These are phyloP conservation scores for Xanthorhoe spadicearia DNA, from an alignment of 2,888 invertebrate genomes.

Conservation along the genomic window DNA sequence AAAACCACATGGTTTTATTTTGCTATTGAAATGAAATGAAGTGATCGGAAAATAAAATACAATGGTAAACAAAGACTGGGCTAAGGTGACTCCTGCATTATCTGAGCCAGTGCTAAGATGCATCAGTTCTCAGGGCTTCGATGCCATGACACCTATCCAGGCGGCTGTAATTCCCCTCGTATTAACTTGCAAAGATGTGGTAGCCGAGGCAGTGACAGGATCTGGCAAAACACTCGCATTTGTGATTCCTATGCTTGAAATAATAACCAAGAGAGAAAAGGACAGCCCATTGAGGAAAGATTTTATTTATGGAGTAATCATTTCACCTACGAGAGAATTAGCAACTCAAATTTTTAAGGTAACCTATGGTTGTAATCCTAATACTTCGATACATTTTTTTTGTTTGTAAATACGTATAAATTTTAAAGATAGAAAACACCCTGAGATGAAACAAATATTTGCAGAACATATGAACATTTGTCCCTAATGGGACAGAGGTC, in stretches of 20 bases:
- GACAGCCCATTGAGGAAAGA: constrained; percentile 87
- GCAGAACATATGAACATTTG: too few relatives aligned
- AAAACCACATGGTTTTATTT: constrained; percentile 47
- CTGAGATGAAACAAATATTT: too few relatives aligned
- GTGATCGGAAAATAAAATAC: constrained; percentile 10
- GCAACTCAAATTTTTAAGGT: constrained; percentile 94
- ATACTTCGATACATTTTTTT: too few relatives aligned
- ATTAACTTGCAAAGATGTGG: constrained; percentile 96
- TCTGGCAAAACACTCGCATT: constrained; percentile 99
- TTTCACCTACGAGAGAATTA: constrained; percentile 98
- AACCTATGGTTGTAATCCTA: constrained; percentile 33
- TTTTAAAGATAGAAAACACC: too few relatives aligned
- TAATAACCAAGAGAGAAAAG: constrained; percentile 87
- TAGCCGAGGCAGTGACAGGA: constrained; percentile 99
- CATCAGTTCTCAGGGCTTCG: constrained; percentile 81
- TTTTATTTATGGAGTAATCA: constrained; percentile 94
- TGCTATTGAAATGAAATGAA: constrained; percentile 15
- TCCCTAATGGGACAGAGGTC: too few relatives aligned
- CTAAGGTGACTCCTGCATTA: constrained; percentile 70
- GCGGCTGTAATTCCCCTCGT: constrained; percentile 95
- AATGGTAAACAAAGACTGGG: constrained; percentile 79
- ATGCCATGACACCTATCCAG: constrained; percentile 87
- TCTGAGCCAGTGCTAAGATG: constrained; percentile 80
- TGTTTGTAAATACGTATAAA: too few relatives aligned
- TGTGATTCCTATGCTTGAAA: constrained; percentile 95